Evolutionary conservation across 2,888 invertebrate genomes (phyloP), one percentile per base, ranked within the genome.

Genomic region (Calameuta idolon): DNA sequence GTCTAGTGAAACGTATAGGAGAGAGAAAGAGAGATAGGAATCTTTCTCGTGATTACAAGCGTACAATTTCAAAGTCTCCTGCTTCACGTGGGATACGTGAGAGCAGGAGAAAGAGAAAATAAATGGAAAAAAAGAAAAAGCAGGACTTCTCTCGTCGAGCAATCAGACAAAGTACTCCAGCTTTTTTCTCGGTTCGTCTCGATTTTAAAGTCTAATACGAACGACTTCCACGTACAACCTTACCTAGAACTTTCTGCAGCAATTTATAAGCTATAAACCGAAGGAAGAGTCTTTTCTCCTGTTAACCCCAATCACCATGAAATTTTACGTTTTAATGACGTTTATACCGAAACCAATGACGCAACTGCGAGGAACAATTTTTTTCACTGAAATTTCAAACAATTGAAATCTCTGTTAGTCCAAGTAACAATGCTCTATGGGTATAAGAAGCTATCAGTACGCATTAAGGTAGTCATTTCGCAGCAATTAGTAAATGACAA

Each of bases 141-240:
- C 34, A 34, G 34, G 74, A 35, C 74, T 74, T 74, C 74, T 77
- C 69, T 55, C 55, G n/a, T 37, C 35, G 69, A 40, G 75, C 69
- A 77, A 77, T 77, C 37, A 69, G 75, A 77, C 71, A 75, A 77
- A 75, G 77, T 75, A 77, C 75, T 74, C 40, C 35, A 69, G 73
- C 73, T 75, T 76, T 76, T 76, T 76, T 73, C 76, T 31, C 30
- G 31, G 34, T 35, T 74, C 74, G 55, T 11, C 75, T 76, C 73
- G 15, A 76, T 76, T 76, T 78, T 34, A 76, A 76, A 78, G 78
- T 76, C 73, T 73, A 73, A 76, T 76, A 73, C 76, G 69, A 71
- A 76, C 73, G 78, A 78, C 68, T 76, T 75, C 73, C 55, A 34
- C 73, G 69, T 76, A 78, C 78, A 74, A 75, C 71, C 74, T 34